Percentiles rank a stretch among this genome's conserved stretches.
phyloP scores from a whole-genome alignment of 2,888 invertebrate species.

The Lasioglossum zephyrum region DNA sequence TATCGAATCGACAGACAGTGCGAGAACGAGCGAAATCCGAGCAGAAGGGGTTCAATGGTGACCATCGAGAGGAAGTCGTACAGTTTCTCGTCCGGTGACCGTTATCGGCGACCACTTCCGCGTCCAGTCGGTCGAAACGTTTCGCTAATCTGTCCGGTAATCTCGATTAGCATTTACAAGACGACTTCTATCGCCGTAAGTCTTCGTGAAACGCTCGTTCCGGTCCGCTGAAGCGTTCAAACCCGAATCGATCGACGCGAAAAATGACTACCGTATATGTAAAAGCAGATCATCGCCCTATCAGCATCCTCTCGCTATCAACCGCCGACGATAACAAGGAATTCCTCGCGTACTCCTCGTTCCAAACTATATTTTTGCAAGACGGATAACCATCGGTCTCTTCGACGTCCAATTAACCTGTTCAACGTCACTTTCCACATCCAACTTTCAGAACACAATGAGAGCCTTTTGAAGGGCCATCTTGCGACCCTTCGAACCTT shows the following conservation, averaged over 20 bases:
- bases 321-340: not conserved
- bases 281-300: slow-evolving; percentile 18
- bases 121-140: slow-evolving; percentile 41
- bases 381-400: not conserved
- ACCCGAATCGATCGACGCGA: slow-evolving; percentile 42
- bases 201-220: slow-evolving; percentile 37
- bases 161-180: slow-evolving; percentile 61
- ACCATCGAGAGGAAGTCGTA: slow-evolving; percentile 28
- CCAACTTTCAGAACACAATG: not conserved
- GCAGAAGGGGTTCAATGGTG: not conserved
- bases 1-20: not conserved
- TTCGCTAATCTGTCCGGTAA: slow-evolving; percentile 42
- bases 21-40: not conserved
- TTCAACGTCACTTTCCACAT: not conserved
- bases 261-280: slow-evolving; percentile 11
- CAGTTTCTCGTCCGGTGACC: slow-evolving; percentile 41
- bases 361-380: not conserved
- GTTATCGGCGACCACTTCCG: slow-evolving; percentile 45
- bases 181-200: slow-evolving; percentile 33
- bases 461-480: not conserved
- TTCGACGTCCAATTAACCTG: not conserved
- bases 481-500: not conserved
- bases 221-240: slow-evolving; percentile 57
- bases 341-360: not conserved
- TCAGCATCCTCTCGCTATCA: slow-evolving; percentile 7